Base-by-base conservation (phyloP, 2,888 invertebrate genomes). In the Galerucella pusilla region DNA sequence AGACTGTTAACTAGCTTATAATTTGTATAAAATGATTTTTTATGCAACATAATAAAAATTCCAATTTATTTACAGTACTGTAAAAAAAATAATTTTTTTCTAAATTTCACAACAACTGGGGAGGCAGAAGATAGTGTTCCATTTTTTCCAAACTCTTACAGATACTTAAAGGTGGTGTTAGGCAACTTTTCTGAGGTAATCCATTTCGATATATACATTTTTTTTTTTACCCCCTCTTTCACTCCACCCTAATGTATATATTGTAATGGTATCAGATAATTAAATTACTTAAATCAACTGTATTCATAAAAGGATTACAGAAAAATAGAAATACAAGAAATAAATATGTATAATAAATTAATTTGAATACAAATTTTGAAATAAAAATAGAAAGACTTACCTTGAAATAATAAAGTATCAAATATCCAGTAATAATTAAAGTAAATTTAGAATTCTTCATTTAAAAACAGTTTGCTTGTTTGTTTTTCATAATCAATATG, bases 11-110 rank as follows among this genome's bases (percentile, higher is more conserved):
- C 59, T 59, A 59, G 59, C 20, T 59, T 59, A 59, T 59, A 59
- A 59, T 59, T 59, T 59, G 59, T 59, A 59, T 59, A 59, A 59
- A 59, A 59, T 59, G 59, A 59, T 59, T 59, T 59, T 59, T 59
- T 57, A 57, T 57, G 57, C 57, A 57, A 57, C 57, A 57, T 57
- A 57, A 57, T 57, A 57, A 57, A 57, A 57, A 57, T 57, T 57
- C n/a, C 57, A 57, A 57, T 57, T 57, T 9, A 57, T 57, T 57
- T 57, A 57, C 57, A 16, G 57, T 57, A 14, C 57, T 57, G 12
- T 57, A 46, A 57, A 57, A 57, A 57, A 57, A 57, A 57, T 59
- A 59, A 59, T 59, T 59, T 59, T 59, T 20, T 59, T 59, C 25
- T 59, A 59, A 59, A 59, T 59, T 59, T 59, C 59, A 59, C 59